A percentile compares a stretch with the other conserved stretches of the same genome.
phyloP scores from a whole-genome alignment of 2,797 vertebrate species.

The Siniperca obscura region DNA sequence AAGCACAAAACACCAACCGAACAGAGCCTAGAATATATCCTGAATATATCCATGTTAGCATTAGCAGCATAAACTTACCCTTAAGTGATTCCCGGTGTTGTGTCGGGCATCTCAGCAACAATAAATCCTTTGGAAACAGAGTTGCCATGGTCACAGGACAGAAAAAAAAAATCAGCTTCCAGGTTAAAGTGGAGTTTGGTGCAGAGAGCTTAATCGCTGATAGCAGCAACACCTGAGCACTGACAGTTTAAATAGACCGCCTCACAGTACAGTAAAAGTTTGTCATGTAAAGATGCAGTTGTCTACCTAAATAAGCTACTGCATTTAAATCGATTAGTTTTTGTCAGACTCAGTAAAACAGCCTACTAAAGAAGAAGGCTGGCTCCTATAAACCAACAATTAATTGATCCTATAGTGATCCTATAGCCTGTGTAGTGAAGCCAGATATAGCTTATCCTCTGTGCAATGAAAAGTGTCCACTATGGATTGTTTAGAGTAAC shows the following conservation, averaged over 20 bases:
- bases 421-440: neutral
- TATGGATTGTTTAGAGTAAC: no score
- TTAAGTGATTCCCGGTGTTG: neutral
- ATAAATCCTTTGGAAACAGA: neutral
- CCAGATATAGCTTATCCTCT: no score
- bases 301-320: no score
- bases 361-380: no score
- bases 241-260: neutral
- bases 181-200: neutral
- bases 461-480: no score
- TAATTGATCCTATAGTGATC: neutral
- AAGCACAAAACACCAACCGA: neutral
- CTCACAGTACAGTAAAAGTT: neutral
- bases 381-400: neutral
- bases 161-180: no score
- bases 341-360: neutral
- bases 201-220: neutral
- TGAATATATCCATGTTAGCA: neutral
- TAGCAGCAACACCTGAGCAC: neutral
- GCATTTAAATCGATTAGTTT: neutral
- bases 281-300: neutral
- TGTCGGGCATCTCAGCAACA: fast-evolving
- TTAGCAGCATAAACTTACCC: conserved; percentile 5
- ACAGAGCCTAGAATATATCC: neutral
- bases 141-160: no score